Percentiles rank a stretch among this genome's conserved stretches.
phyloP scores from a whole-genome alignment of 1,140 invertebrate species.

The Scylla paramamosain region DNA sequence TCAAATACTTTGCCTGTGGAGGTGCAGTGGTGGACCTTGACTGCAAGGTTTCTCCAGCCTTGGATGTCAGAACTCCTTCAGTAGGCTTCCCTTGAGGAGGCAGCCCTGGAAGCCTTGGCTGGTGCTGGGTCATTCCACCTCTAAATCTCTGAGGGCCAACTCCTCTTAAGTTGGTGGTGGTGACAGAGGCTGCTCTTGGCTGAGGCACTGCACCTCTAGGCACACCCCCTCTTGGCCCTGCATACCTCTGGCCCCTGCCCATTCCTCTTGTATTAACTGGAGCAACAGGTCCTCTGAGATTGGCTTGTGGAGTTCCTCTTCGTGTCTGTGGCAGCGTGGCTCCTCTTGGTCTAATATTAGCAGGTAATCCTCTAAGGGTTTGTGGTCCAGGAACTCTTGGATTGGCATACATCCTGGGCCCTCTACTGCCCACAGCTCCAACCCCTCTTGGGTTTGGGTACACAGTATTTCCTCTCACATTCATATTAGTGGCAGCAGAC shows the following conservation, averaged over 20 bases:
- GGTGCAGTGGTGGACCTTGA: neutral
- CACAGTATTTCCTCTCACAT: neutral
- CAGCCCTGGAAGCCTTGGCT: neutral
- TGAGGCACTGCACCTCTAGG: constrained; percentile 22
- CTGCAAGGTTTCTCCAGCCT: constrained; percentile 14
- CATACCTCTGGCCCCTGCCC: neutral
- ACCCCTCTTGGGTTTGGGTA: constrained; percentile 22
- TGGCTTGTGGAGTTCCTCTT: constrained; percentile 36
- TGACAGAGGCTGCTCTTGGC: neutral
- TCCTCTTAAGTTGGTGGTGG: neutral
- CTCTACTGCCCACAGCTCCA: neutral
- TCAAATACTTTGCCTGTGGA: constrained; percentile 33
- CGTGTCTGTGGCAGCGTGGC: neutral
- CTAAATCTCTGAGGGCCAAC: constrained; percentile 31
- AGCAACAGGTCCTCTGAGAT: constrained; percentile 21
- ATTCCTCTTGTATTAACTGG: neutral
- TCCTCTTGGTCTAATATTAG: constrained; percentile 34
- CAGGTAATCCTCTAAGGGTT: neutral
- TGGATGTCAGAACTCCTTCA: constrained; percentile 32
- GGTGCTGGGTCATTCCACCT: neutral
- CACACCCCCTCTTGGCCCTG: neutral
- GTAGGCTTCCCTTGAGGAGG: constrained; percentile 16
- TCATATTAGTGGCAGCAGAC: constrained; percentile 3
- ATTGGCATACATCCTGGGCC: constrained; percentile 11
- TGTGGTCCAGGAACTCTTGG: constrained; percentile 9